Conservation (phyloP, 1,140 invertebrate species). For the Drosophila neocordata region DNA sequence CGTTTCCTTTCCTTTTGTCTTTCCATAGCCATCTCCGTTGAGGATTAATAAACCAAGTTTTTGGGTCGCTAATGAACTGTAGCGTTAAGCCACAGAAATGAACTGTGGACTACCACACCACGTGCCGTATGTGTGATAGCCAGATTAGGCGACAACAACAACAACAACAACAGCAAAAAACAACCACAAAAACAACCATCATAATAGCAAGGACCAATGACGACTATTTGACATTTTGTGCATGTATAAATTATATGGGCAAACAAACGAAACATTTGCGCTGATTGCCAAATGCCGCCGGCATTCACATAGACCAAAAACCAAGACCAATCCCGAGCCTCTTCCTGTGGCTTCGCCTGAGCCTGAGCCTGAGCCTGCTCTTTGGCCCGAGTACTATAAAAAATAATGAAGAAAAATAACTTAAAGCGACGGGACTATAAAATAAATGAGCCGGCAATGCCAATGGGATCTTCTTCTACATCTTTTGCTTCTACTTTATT, state of each 20-base stretch:
- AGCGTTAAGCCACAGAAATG: slow-evolving; percentile 64
- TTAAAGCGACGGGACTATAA: slow-evolving; percentile 76
- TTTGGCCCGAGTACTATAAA: slow-evolving; percentile 50
- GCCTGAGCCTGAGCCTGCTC: slow-evolving; percentile 15
- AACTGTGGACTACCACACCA: slow-evolving; percentile 49
- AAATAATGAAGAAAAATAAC: slow-evolving; percentile 81
- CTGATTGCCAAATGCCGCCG: slow-evolving; percentile 75
- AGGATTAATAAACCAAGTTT: slow-evolving; percentile 76
- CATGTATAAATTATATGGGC: slow-evolving; percentile 62
- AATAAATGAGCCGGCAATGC: slow-evolving; percentile 75
- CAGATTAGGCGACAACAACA: slow-evolving; percentile 30
- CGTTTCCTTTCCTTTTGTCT: background rate
- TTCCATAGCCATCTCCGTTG: slow-evolving; percentile 34
- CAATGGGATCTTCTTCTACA: slow-evolving; percentile 45
- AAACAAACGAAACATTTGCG: slow-evolving; percentile 76
- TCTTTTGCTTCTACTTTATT: slow-evolving; percentile 25
- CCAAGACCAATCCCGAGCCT: too few species aligned
- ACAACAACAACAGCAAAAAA: background rate
- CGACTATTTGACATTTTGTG: slow-evolving; percentile 51
- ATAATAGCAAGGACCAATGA: slow-evolving; percentile 8
- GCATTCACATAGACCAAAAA: slow-evolving; percentile 23
- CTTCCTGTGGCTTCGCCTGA: background rate
- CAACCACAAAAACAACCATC: slow-evolving; percentile 1
- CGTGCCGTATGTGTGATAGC: slow-evolving; percentile 66
- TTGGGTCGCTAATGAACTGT: slow-evolving; percentile 71